phyloP scores from a whole-genome alignment of 2,113 vertebrate species.

The Micromys minutus region DNA sequence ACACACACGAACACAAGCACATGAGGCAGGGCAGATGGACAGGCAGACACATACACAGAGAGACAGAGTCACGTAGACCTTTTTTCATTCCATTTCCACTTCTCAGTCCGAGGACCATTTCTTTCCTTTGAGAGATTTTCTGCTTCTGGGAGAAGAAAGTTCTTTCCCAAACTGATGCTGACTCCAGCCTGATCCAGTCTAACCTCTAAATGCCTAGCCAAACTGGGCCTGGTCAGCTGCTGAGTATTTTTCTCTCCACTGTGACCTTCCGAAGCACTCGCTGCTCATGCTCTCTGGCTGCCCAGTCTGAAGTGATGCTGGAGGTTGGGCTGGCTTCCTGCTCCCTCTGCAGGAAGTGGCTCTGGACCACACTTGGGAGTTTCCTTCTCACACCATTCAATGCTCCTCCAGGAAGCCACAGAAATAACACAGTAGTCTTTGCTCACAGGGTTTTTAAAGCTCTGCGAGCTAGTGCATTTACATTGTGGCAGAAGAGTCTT shows the following conservation, averaged over 20 bases:
- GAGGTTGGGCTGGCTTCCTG: neutral
- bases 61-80: neutral
- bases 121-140: neutral
- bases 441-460: conserved; percentile 65
- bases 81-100: neutral
- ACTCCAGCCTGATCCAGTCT: neutral
- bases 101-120: neutral
- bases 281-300: neutral
- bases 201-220: neutral
- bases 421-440: too few relatives aligned
- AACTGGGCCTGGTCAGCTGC: neutral
- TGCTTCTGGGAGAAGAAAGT: neutral
- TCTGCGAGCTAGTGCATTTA: conserved; percentile 65
- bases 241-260: neutral
- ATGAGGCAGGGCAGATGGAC: too few relatives aligned
- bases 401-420: conserved; percentile 9
- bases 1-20: neutral
- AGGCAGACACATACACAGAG: neutral
- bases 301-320: neutral
- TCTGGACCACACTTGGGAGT: neutral
- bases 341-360: neutral
- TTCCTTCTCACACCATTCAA: neutral
- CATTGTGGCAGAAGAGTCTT: conserved; percentile 71
- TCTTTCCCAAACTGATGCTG: neutral
- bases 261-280: neutral